Evolutionary conservation across 1,140 invertebrate species (phyloP).

Genomic region (Neodiprion virginianus): DNA sequence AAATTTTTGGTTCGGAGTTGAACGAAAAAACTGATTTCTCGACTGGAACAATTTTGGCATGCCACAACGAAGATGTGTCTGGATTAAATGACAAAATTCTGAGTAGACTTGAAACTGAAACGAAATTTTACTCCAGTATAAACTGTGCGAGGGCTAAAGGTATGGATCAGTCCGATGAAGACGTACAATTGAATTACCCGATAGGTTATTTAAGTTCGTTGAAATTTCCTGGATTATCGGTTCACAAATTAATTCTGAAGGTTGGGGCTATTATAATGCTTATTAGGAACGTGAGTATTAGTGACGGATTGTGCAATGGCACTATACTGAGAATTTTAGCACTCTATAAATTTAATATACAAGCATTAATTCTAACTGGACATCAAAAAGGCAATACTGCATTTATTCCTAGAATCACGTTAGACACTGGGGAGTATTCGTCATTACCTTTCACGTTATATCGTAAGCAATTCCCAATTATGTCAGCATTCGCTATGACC

Average conservation of each 20-base stretch:
- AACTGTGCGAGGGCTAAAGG: conserved; percentile 11
- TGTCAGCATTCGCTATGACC: conserved; percentile 8
- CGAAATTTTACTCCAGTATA: conserved; percentile 17
- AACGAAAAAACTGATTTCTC: conserved; percentile 13
- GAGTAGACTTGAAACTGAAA: not conserved
- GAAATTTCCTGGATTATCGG: conserved; percentile 6
- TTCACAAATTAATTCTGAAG: conserved; percentile 20
- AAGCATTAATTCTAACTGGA: conserved; percentile 17
- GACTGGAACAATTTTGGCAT: conserved; percentile 11
- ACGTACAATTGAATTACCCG: conserved; percentile 23
- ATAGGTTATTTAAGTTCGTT: conserved; percentile 22
- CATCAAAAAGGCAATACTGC: not conserved
- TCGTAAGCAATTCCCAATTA: conserved; percentile 18
- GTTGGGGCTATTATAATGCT: not conserved
- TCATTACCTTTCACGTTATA: conserved; percentile 15
- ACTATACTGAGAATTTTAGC: conserved; percentile 9
- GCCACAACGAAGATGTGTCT: conserved; percentile 17
- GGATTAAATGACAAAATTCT: not conserved
- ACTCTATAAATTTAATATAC: conserved; percentile 22
- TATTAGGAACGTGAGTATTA: too few relatives aligned
- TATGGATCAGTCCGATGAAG: conserved; percentile 11
- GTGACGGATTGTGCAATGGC: not conserved
- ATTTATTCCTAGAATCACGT: conserved; percentile 19
- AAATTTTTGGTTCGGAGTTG: conserved; percentile 2
- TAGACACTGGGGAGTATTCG: conserved; percentile 17